Percentiles rank a stretch among this genome's conserved stretches.
Conservation (phyloP, 2,113 vertebrate species). For the Xiphophorus maculatus region DNA sequence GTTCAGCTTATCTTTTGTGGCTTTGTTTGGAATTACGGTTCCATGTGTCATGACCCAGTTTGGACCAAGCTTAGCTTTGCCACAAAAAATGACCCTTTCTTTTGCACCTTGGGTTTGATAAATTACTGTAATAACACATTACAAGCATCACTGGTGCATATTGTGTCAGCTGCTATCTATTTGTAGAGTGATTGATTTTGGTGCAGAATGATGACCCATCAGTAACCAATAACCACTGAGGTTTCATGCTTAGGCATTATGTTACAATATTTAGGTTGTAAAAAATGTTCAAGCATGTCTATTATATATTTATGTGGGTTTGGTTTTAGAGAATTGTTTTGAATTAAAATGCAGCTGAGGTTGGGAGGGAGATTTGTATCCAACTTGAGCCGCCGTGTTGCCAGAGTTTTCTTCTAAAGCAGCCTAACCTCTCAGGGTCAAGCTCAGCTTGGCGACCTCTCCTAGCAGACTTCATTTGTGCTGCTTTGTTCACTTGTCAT, state of each 20-base stretch:
- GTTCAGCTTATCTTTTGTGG: background rate
- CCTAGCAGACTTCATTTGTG: conserved; percentile 8
- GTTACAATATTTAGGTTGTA: too few relatives aligned
- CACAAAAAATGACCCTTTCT: background rate
- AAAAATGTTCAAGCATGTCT: too few relatives aligned
- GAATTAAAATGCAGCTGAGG: conserved; percentile 2
- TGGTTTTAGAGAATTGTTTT: too few relatives aligned
- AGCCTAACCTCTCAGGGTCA: conserved; percentile 29
- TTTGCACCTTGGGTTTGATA: too few relatives aligned
- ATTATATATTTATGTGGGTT: too few relatives aligned
- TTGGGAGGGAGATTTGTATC: background rate
- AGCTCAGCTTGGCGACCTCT: conserved; percentile 18
- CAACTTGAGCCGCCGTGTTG: background rate
- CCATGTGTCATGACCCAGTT: background rate
- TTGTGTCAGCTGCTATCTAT: background rate
- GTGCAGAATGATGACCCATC: too few relatives aligned
- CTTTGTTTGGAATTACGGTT: background rate
- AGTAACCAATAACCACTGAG: too few relatives aligned
- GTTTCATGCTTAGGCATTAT: too few relatives aligned
- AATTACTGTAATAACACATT: too few relatives aligned
- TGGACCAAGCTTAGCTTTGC: background rate
- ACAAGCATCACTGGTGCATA: background rate
- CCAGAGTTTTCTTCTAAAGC: conserved; percentile 8
- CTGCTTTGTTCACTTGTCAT: conserved; percentile 25
- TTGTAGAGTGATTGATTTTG: too few relatives aligned